These are phyloP conservation scores for Limnothrissa miodon DNA, from an alignment of 2,113 vertebrate genomes.

Conservation along the genomic window DNA sequence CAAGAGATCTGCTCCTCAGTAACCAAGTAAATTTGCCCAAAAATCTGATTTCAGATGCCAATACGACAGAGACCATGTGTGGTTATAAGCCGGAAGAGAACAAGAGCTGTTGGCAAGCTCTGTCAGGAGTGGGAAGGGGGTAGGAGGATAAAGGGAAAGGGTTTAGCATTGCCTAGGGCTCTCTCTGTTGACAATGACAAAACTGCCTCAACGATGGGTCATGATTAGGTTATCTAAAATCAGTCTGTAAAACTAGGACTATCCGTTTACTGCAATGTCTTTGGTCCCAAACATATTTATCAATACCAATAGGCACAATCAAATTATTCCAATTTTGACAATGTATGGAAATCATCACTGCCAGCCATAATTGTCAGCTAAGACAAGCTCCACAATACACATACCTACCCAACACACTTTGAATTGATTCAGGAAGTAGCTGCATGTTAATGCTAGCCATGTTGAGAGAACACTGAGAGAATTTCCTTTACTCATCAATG, in stretches of 20 bases:
- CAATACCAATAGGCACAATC: not conserved
- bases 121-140: not conserved
- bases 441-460: not conserved
- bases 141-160: not conserved
- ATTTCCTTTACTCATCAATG: not conserved
- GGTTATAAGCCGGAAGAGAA: constrained; percentile 20
- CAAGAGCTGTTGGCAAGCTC: constrained; percentile 2
- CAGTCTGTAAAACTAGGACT: not conserved
- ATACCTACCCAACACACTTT: constrained; percentile 41
- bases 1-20: not conserved
- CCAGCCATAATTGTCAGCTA: not conserved
- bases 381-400: not conserved
- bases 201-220: not conserved
- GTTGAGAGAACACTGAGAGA: not conserved
- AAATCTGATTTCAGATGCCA: constrained; percentile 43
- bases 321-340: not conserved
- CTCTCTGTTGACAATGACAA: not conserved
- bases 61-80: constrained; percentile 25
- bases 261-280: not conserved
- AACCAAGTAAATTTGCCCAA: constrained; percentile 22
- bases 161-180: not conserved
- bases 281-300: not conserved
- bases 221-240: not conserved
- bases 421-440: constrained; percentile 62
- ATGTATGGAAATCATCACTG: not conserved